Evolutionary conservation across 2,888 invertebrate species (phyloP), one percentile per base, ranked within the genome.

Genomic region (Magallana nippona): DNA sequence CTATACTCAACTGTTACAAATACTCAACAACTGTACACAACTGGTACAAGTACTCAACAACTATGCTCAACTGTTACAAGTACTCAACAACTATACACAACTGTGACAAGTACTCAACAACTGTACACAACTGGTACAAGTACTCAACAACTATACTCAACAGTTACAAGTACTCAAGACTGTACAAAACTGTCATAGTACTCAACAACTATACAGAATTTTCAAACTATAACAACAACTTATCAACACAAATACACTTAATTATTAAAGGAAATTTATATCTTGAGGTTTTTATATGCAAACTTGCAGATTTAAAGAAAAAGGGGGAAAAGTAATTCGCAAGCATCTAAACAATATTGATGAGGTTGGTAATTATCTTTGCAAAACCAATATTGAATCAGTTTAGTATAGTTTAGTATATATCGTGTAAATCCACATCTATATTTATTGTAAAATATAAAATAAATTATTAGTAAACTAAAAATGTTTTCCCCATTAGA

Each of bases 91-190:
- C 27, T 27, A 27, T 27, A 95, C 27, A 97, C 97, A 27, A 27
- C 2, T 27, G 27, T 27, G 1, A 27, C 13, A 19, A 2, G 13
- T 27, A 27, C 27, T 27, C 27, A 27, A 27, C 27, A 27, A 77
- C 13, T 77, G n/a, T 93, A 94, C 98, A 83, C 97, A 95, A 95
- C 85, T 96, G 96, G 96, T 96, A 95, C 92, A 93, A 87, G 78
- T 32, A 58, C 55, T n/a, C n/a, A 58, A n/a, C 55, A 71, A 22
- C 3, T 79, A 19, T 55, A 27, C 27, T 1, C 27, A 27, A 27
- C 2, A 1, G 27, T 27, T 27, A 27, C 27, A 27, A 1, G 27
- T 27, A 27, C 27, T 27, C 27, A 27, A 27, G 2, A 27, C 27
- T 27, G 27, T 1, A 27, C 27, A 27, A 1, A 27, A 27, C 27